phyloP scores from a whole-genome alignment of 2,797 vertebrate genomes.

The Hoplostethus mediterraneus region DNA sequence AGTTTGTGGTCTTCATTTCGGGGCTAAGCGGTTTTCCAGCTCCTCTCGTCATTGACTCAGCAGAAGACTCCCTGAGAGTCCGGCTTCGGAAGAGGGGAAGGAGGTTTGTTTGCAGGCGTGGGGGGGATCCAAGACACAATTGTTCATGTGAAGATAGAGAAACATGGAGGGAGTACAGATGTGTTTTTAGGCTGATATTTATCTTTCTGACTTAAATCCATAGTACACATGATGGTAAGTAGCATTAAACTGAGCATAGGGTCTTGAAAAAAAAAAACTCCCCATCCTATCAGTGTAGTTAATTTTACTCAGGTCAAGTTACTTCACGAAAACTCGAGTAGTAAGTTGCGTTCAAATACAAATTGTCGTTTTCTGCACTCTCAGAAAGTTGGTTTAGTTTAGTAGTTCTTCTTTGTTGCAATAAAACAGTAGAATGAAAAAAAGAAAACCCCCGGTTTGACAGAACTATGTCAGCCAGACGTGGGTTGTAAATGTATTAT shows the following conservation, averaged over 20 bases:
- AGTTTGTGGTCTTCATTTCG: slow-evolving; percentile 53
- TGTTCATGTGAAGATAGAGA: slow-evolving; percentile 17
- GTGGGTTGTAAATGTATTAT: background rate
- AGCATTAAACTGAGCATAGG: background rate
- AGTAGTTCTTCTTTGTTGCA: too few relatives aligned
- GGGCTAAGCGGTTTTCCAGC: slow-evolving; percentile 68
- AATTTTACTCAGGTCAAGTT: too few relatives aligned
- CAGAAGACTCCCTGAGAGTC: slow-evolving; percentile 27
- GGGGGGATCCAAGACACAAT: background rate
- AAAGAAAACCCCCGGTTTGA: background rate
- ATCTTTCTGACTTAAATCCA: background rate
- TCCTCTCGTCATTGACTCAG: slow-evolving; percentile 53
- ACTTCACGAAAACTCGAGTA: too few relatives aligned
- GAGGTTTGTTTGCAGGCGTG: slow-evolving; percentile 3
- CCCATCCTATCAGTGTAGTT: too few relatives aligned
- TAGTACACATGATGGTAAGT: background rate
- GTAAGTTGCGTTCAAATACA: too few relatives aligned
- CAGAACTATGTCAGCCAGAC: background rate
- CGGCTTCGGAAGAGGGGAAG: background rate
- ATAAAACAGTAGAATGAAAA: too few relatives aligned
- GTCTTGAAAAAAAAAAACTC: too few relatives aligned
- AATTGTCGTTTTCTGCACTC: too few relatives aligned
- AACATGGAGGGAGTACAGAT: background rate
- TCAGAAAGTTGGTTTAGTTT: too few relatives aligned
- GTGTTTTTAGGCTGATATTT: background rate